A percentile compares a stretch with the other conserved stretches of the same genome.
phyloP scores from a whole-genome alignment of 2,113 vertebrate genomes.

The Thunnus maccoyii region DNA sequence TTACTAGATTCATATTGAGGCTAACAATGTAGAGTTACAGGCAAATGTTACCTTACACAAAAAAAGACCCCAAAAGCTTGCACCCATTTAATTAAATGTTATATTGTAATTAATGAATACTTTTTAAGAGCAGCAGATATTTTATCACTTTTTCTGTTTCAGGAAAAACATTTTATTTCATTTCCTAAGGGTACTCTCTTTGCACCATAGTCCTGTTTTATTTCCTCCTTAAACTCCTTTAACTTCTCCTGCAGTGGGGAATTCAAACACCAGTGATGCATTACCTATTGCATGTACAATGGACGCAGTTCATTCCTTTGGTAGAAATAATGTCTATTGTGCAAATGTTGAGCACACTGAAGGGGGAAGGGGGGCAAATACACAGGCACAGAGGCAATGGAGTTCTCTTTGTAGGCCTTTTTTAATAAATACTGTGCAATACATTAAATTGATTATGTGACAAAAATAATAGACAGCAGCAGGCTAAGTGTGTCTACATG shows the following conservation, averaged over 20 bases:
- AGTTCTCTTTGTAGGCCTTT: neutral
- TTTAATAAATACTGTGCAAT: neutral
- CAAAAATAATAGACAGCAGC: too few relatives aligned
- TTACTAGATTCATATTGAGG: too few relatives aligned
- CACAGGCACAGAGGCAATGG: neutral
- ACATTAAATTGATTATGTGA: neutral
- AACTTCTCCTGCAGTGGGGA: neutral
- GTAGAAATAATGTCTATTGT: neutral
- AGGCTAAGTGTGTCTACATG: too few relatives aligned
- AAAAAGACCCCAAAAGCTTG: neutral
- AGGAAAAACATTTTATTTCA: constrained; percentile 3
- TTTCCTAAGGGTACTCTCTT: neutral
- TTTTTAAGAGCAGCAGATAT: neutral
- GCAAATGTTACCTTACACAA: neutral
- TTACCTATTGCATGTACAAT: neutral
- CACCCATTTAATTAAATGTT: constrained; percentile 1
- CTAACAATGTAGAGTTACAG: neutral
- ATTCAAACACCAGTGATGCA: constrained; percentile 19
- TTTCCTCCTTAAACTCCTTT: neutral
- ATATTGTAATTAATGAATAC: neutral
- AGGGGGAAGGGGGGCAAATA: neutral
- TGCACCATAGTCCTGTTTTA: neutral
- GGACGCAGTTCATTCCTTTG: neutral
- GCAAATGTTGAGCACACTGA: neutral
- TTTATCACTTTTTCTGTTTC: neutral